Evolutionary conservation across 2,113 vertebrate genomes (phyloP), one percentile per base, ranked within the genome.

Genomic region (Microtus montanus): DNA sequence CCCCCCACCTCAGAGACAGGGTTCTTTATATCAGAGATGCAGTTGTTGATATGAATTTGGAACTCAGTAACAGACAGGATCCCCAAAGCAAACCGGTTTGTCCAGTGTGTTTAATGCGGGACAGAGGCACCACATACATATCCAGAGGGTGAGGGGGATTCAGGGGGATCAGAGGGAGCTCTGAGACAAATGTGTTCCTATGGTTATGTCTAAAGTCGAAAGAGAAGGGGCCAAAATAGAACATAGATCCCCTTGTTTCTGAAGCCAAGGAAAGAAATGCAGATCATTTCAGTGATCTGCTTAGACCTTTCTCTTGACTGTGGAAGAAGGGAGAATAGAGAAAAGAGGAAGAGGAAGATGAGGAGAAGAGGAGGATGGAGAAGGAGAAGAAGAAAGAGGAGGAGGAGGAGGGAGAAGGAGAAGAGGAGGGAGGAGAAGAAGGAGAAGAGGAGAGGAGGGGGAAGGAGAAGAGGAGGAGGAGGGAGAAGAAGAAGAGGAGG

Each of bases 271-370:
- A 44, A 80, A 30, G 6, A 61, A 61, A 63, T 12, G 19, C 41
- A n/a, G 74, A 44, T 49, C 20, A 44, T n/a, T 94, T 84, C 63
- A 17, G 73, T 61, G 30, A 5, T 96, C 58, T 38, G 2, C 38
- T 82, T 61, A 89, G 68, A 77, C 26, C 30, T 88, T 82, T 91
- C 33, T 83, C 78, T 89, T 68, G 54, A 64, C n/a, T 41, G 90
- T 12, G 15, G n/a, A 7, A 74, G 3, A 89, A 47, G 80, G 26
- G 41, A 90, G 9, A 96, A 38, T 13, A 64, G 49, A 54, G 5
- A 11, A 58, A 58, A 58, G 54, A 58, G 54, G 54, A 58, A 58
- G 54, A 58, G 17, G 0, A 58, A 6, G 5, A 58, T 17, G 17
- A 20, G 54, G 5, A 5, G 54, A 58, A 6, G 54, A 58, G 17